Percentiles rank a stretch among this genome's conserved stretches.
phyloP scores from a whole-genome alignment of 2,888 invertebrate species.

The Polyploca ridens region DNA sequence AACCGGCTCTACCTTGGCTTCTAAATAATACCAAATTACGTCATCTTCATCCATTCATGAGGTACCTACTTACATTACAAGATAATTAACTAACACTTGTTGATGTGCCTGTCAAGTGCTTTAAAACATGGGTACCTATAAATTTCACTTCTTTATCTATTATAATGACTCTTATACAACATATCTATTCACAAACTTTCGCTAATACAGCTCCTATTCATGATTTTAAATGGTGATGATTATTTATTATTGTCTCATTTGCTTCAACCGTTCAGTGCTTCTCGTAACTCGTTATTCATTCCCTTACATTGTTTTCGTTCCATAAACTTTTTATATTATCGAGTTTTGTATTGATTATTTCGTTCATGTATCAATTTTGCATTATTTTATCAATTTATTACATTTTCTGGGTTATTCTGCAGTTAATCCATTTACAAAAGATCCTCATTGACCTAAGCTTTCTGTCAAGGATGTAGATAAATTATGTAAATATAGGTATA shows the following conservation, averaged over 20 bases:
- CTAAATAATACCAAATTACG: neutral
- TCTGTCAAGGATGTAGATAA: no score
- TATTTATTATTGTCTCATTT: constrained; percentile 18
- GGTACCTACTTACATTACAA: neutral
- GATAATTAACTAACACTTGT: constrained; percentile 1
- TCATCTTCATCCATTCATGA: neutral
- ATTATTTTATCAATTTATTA: neutral
- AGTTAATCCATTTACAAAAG: no score
- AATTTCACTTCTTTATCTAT: constrained; percentile 3
- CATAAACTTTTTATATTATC: neutral
- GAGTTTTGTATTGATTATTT: neutral
- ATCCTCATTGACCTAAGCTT: no score
- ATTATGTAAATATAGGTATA: no score
- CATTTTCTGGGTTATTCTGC: neutral
- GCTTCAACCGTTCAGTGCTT: constrained; percentile 4
- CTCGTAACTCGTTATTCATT: constrained; percentile 20
- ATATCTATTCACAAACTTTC: constrained; percentile 25
- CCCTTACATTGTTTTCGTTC: constrained; percentile 27
- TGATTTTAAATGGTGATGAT: constrained; percentile 25
- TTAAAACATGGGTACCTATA: constrained; percentile 5
- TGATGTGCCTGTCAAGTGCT: constrained; percentile 9
- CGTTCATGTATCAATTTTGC: neutral
- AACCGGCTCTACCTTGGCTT: neutral
- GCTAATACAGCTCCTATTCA: constrained; percentile 28
- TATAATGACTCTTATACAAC: constrained; percentile 16